Evolutionary conservation across 2,888 invertebrate genomes (phyloP).

Genomic region (Marronus borbonicus): DNA sequence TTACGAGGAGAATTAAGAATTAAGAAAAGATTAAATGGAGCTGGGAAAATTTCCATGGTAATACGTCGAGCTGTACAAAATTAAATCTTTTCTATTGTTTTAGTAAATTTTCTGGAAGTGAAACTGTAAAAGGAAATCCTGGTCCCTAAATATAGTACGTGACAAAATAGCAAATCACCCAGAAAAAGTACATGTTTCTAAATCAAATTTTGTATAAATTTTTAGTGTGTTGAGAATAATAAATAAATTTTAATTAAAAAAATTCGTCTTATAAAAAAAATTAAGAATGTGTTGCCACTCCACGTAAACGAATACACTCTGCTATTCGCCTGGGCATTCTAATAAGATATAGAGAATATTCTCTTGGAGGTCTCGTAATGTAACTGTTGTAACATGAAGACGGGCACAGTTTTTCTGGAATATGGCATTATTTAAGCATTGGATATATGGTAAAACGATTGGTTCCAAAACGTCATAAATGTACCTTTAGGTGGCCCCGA

Average conservation of each 20-base stretch:
- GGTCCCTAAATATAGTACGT: background rate
- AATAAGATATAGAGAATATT: background rate
- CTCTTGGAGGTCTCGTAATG: background rate
- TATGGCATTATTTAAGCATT: background rate
- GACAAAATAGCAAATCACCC: too few species aligned
- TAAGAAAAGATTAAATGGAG: conserved; percentile 27
- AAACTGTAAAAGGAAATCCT: background rate
- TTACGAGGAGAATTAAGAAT: conserved; percentile 26
- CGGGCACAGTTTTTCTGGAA: background rate
- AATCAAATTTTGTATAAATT: too few species aligned
- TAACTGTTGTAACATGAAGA: background rate
- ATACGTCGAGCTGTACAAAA: background rate
- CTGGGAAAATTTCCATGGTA: conserved; percentile 21
- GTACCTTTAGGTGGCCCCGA: background rate
- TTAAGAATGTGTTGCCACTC: too few species aligned
- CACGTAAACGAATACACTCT: too few species aligned
- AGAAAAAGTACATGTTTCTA: too few species aligned
- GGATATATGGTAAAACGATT: background rate
- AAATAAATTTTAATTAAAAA: too few species aligned
- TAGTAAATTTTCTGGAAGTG: background rate
- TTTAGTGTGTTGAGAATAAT: too few species aligned
- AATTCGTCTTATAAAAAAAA: too few species aligned
- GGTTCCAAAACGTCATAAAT: background rate
- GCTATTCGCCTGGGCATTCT: too few species aligned
- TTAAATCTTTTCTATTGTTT: background rate